Percentiles rank a stretch among this genome's conserved stretches.
These are phyloP conservation scores for Pungitius pungitius DNA, from an alignment of 2,113 vertebrate genomes.

Conservation along the genomic window DNA sequence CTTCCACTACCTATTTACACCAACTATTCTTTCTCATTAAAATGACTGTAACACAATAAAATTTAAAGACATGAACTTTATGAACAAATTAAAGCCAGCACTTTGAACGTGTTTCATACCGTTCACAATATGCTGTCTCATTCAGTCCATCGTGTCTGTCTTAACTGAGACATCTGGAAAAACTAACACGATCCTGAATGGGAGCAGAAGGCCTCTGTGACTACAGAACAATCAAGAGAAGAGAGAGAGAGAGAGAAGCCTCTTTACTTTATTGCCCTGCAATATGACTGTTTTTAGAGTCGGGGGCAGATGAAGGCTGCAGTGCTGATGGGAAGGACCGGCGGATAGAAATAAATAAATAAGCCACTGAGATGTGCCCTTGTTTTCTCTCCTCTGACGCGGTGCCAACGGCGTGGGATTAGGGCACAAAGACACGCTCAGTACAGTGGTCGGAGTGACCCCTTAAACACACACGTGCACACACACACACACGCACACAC, in stretches of 20 bases:
- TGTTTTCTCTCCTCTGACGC: conserved; percentile 75
- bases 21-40: not conserved
- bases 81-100: not conserved
- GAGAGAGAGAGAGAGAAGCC: conserved; percentile 21
- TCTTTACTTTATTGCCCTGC: conserved; percentile 43
- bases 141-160: conserved; percentile 47
- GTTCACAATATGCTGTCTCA: conserved; percentile 23
- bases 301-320: conserved; percentile 56
- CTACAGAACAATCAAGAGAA: conserved; percentile 51
- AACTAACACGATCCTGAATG: conserved; percentile 64
- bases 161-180: conserved; percentile 63
- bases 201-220: conserved; percentile 51
- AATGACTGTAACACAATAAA: not conserved
- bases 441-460: conserved; percentile 63
- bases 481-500: conserved; percentile 38
- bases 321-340: conserved; percentile 50
- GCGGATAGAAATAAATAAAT: conserved; percentile 66
- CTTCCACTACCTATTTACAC: not conserved
- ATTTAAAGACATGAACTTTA: not conserved
- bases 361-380: conserved; percentile 65
- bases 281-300: conserved; percentile 59
- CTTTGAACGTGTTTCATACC: conserved; percentile 7
- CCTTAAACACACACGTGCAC: conserved; percentile 37
- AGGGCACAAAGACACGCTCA: conserved; percentile 75
- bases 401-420: conserved; percentile 70